Evolutionary conservation across 2,113 vertebrate genomes (phyloP).

Genomic region (Helogale parvula): DNA sequence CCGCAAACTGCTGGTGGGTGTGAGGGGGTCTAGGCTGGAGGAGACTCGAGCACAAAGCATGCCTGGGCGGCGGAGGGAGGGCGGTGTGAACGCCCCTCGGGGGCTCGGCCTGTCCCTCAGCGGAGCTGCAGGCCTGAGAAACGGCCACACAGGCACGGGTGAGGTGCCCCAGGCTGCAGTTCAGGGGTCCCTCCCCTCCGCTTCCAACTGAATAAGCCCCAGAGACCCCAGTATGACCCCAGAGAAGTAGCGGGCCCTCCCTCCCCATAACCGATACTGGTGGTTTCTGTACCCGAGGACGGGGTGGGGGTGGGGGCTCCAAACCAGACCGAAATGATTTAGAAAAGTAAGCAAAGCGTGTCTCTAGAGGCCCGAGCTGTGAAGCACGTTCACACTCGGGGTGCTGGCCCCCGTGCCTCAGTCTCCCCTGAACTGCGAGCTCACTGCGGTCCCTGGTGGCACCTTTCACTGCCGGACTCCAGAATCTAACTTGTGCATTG

Average conservation of each 20-base stretch:
- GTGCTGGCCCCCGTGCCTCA: neutral
- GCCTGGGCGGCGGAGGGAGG: neutral
- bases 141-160: neutral
- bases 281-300: neutral
- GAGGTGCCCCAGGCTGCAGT: neutral
- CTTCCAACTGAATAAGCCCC: neutral
- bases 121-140: neutral
- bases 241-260: neutral
- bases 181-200: neutral
- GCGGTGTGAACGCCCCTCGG: rapidly evolving
- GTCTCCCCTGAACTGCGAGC: neutral
- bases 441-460: neutral
- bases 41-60: neutral
- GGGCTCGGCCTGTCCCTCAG: neutral
- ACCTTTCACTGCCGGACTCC: neutral
- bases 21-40: neutral
- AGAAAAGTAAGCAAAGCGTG: neutral
- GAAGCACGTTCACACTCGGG: neutral
- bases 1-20: neutral
- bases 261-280: neutral
- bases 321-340: neutral
- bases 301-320: neutral
- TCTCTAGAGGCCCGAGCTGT: neutral
- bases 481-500: neutral
- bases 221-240: neutral